Evolutionary conservation across 1,140 invertebrate genomes (phyloP), one percentile per base, ranked within the genome.

Genomic region (Dendroctonus ponderosae): DNA sequence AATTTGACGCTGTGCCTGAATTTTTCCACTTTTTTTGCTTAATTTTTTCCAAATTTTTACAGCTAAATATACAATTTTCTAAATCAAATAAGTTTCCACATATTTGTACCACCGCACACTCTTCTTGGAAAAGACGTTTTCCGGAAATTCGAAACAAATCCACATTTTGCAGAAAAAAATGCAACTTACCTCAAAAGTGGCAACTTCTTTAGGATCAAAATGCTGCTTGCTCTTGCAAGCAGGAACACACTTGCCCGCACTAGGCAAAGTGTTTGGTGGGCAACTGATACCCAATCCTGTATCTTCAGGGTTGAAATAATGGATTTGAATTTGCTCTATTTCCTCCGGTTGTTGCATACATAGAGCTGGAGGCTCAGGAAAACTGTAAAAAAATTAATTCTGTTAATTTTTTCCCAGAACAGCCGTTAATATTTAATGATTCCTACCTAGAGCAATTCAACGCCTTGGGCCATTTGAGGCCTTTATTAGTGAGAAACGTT

Each of bases 401-500:
- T 11, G 7, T 51, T 15, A 51, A 51, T 51, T n/a, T 3, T n/a
- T 11, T 51, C 11, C 2, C 15, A 12, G 15, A 8, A 26, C 26
- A 26, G 26, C 26, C 26, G 26, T 26, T 26, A 26, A 56, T 41
- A 56, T 40, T 52, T 52, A n/a, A 15, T 12, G 3, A 52, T 15
- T 14, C 41, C 70, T 89, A 89, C 61, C 82, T 80, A n/a, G 82
- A 81, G 77, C 94, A 97, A 79, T 94, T 89, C 5, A 97, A 82
- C 66, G 86, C 85, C 26, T 84, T 79, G 9, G 91, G 88, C 92
- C 90, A 91, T 12, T 85, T 79, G 73, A 89, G 81, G 46, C 85
- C 84, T 75, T 92, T 87, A 41, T 84, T 83, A 62, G 86, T 83
- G 61, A 96, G 41, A 80, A 26, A 26, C 8, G 92, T 87, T 0